Base-by-base conservation (phyloP, 2,113 vertebrate species). In the Dipodomys ordii region DNA sequence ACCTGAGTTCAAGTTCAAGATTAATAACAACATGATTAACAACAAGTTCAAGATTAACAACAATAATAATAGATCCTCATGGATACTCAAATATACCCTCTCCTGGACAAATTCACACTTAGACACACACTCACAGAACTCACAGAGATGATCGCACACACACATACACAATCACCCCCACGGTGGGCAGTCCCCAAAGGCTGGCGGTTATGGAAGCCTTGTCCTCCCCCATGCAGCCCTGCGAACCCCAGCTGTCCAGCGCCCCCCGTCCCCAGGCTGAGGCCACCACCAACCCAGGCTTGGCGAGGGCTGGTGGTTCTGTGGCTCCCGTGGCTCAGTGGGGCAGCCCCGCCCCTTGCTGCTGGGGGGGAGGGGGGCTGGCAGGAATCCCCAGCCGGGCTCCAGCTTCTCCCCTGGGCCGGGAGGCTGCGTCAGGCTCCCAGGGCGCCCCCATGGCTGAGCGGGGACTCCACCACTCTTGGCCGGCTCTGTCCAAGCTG, bases 401-500 rank as follows among this genome's bases (percentile, higher is more conserved):
- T 49, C 46, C 72, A 0, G 49, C 84, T 57, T 57, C 15, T 57
- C 53, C 53, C 53, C 53, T 57, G 53, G 53, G 53, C 53, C 12
- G 53, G 53, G 53, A 57, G 53, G 53, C 53, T 18, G 53, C 53
- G 15, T 18, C 53, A 57, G 53, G 1, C 53, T 57, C 53, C 15
- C 13, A 57, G 53, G 53, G 15, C 15, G 15, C 53, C 95, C 96
- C 46, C 72, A 99, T 99, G 99, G 99, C 99, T 44, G 99, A 99
- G 97, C 99, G 98, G 0, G 98, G 98, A 30, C 98, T 99, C 90
- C 99, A 99, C 98, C 98, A 99, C 98, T 99, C 99, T 97, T 99
- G 99, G 99, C 99, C 99, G 0, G 99, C 99, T 18, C 99, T 99
- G 97, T 99, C 99, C n/a, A 99, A 98, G 97, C 97, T 99, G 87